Evolutionary conservation across 1,140 invertebrate genomes (phyloP).

Genomic region (Drosophila pseudoananassae): DNA sequence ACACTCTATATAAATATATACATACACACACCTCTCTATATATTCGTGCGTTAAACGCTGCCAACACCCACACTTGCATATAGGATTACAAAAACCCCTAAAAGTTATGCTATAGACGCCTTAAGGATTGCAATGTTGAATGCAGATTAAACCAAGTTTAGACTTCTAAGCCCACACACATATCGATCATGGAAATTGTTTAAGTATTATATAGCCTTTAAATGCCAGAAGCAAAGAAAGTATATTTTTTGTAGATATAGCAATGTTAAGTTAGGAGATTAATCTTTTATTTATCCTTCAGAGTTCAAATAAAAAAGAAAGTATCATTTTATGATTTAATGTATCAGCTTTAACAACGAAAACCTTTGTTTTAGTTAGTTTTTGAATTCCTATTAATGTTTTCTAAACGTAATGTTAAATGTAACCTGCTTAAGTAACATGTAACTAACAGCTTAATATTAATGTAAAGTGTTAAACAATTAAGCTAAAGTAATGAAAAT

Average conservation of each 20-base stretch:
- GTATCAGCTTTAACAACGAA: not conserved
- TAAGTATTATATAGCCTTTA: constrained; percentile 25
- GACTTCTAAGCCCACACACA: constrained; percentile 52
- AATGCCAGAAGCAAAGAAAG: not conserved
- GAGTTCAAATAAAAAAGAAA: no score
- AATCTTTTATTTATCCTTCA: no score
- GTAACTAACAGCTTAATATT: constrained; percentile 45
- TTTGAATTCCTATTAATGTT: not conserved
- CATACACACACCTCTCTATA: constrained; percentile 37
- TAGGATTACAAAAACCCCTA: constrained; percentile 23
- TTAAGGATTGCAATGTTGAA: constrained; percentile 64
- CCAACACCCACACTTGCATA: constrained; percentile 25
- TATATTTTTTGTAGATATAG: constrained; percentile 32
- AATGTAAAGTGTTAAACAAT: constrained; percentile 71
- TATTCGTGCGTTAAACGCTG: constrained; percentile 70
- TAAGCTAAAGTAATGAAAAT: constrained; percentile 39
- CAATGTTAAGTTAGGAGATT: not conserved
- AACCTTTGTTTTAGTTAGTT: not conserved
- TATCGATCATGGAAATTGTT: constrained; percentile 69
- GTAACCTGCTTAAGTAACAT: constrained; percentile 16
- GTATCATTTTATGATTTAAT: no score
- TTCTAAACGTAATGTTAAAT: not conserved
- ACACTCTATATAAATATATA: constrained; percentile 4
- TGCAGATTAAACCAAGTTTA: constrained; percentile 38
- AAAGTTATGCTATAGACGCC: constrained; percentile 51